Evolutionary conservation across 2,888 invertebrate species (phyloP).

Genomic region (Zonitis immaculata): DNA sequence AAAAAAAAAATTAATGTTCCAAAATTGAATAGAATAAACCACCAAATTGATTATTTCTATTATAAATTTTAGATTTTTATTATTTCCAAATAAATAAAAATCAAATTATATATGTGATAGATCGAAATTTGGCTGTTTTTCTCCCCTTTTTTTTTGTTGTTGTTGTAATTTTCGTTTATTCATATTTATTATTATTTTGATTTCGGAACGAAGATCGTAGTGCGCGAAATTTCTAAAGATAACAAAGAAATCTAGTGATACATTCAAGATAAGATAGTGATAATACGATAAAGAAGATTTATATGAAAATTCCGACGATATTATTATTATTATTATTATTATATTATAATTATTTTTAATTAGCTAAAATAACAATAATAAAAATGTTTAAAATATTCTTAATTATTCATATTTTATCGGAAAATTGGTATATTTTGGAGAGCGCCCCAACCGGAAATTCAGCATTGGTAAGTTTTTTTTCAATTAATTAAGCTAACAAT

Average conservation of each 20-base stretch:
- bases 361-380: too few species aligned
- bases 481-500: not conserved
- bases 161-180: too few species aligned
- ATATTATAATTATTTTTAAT: too few species aligned
- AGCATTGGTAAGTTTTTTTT: constrained; percentile 10
- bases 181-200: too few species aligned
- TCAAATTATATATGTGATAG: not conserved
- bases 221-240: not conserved
- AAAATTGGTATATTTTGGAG: constrained; percentile 1
- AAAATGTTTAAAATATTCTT: not conserved
- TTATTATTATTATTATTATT: too few species aligned
- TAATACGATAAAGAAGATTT: not conserved
- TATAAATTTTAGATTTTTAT: not conserved
- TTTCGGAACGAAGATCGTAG: not conserved
- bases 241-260: not conserved
- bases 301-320: not conserved
- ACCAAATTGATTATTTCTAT: not conserved
- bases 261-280: not conserved
- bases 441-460: constrained; percentile 11
- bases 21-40: too few species aligned
- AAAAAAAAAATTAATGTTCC: too few species aligned
- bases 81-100: not conserved
- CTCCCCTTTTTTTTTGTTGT: not conserved
- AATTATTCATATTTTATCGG: not conserved
- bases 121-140: not conserved